Percentiles rank a stretch among this genome's conserved stretches.
Evolutionary conservation across 23 tunicate species (phyloP).

Genomic region (Trididemnum nubilum): DNA sequence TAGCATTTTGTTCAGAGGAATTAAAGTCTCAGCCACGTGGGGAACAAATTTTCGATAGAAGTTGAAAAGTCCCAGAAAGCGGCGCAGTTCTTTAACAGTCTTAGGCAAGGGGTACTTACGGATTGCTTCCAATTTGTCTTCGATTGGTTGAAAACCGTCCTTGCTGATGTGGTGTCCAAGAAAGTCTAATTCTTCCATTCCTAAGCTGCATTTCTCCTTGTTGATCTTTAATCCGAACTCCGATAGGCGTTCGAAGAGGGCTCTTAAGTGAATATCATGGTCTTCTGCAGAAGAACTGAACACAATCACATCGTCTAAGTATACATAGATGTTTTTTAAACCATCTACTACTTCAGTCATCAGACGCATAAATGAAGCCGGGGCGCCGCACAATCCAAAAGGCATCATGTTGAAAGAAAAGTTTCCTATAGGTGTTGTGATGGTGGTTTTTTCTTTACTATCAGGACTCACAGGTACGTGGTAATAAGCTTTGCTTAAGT

Average conservation of each 20-base stretch:
- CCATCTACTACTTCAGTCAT: neutral
- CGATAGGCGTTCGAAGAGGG: neutral
- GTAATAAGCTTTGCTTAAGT: neutral
- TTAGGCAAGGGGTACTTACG: constrained; percentile 6
- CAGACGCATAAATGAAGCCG: neutral
- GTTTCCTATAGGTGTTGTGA: neutral
- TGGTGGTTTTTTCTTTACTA: neutral
- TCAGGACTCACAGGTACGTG: neutral
- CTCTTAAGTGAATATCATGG: neutral
- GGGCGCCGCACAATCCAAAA: constrained; percentile 3
- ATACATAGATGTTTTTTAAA: neutral
- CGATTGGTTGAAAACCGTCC: neutral
- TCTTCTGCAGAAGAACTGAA: neutral
- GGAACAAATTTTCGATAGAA: neutral
- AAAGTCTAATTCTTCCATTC: neutral
- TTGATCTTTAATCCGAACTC: neutral
- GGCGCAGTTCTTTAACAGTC: neutral
- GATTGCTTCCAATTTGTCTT: neutral
- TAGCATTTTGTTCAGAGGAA: too few relatives aligned
- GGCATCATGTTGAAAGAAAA: neutral
- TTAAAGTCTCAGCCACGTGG: too few relatives aligned
- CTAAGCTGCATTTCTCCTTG: neutral
- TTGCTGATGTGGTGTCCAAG: neutral
- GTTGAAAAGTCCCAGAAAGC: neutral
- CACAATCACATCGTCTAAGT: constrained; percentile 4